These are phyloP conservation scores for Spodoptera exigua DNA, from an alignment of 2,888 invertebrate species.

Conservation along the genomic window DNA sequence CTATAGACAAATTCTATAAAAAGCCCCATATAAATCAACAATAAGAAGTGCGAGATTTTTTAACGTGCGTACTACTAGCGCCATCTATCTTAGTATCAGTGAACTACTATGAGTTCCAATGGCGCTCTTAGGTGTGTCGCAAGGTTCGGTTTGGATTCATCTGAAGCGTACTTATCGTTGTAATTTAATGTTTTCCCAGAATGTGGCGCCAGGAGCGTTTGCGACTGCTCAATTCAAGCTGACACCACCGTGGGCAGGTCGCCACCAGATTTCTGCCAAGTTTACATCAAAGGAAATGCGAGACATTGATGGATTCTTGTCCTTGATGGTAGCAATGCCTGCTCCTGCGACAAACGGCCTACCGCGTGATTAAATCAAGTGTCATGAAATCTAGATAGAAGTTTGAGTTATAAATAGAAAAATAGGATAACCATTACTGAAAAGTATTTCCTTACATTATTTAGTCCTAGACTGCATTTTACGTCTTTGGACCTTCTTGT, in stretches of 20 bases:
- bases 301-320: conserved; percentile 96
- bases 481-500: neutral
- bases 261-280: conserved; percentile 95
- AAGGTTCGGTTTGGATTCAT: conserved; percentile 3
- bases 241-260: conserved; percentile 93
- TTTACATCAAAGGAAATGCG: conserved; percentile 96
- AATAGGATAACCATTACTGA: neutral
- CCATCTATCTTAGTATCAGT: conserved; percentile 49
- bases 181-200: conserved; percentile 49
- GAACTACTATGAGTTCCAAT: conserved; percentile 12
- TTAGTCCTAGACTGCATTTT: neutral
- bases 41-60: conserved; percentile 85
- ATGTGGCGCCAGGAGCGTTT: conserved; percentile 90
- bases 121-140: conserved; percentile 1
- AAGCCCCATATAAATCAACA: conserved; percentile 75
- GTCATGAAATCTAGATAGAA: conserved; percentile 67
- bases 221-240: conserved; percentile 93
- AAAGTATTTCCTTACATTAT: conserved; percentile 8
- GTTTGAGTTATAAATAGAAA: too few relatives aligned
- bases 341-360: conserved; percentile 81
- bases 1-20: too few relatives aligned
- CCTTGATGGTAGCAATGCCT: conserved; percentile 90
- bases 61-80: conserved; percentile 31
- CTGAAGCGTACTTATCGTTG: conserved; percentile 15
- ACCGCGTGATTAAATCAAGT: conserved; percentile 69